These are phyloP conservation scores for Cydia strobilella DNA, from an alignment of 1,140 invertebrate genomes.

Conservation along the genomic window DNA sequence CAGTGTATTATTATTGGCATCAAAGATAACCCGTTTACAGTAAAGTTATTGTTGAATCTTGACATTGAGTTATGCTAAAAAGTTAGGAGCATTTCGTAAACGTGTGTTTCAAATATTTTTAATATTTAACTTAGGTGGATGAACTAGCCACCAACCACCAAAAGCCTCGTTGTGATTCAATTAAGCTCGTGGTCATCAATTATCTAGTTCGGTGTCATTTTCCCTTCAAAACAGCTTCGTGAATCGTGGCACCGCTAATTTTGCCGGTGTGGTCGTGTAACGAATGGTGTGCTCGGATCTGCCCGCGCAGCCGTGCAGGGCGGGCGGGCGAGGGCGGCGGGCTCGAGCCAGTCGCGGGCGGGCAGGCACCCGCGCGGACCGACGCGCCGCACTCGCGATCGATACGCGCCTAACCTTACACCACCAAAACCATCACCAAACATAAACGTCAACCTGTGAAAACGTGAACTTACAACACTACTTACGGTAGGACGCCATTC, in stretches of 20 bases:
- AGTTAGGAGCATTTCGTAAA: background rate
- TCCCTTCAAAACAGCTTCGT: slow-evolving; percentile 5
- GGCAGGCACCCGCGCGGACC: slow-evolving; percentile 57
- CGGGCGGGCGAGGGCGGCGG: slow-evolving; percentile 38
- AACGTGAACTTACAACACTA: slow-evolving; percentile 17
- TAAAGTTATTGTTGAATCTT: background rate
- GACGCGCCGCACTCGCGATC: slow-evolving; percentile 45
- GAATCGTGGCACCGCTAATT: slow-evolving; percentile 6
- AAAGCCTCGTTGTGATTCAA: background rate
- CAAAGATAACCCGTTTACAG: background rate
- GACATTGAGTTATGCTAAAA: background rate
- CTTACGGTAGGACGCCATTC: slow-evolving; percentile 39
- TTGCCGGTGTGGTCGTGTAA: slow-evolving; percentile 12
- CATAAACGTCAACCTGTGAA: slow-evolving; percentile 45
- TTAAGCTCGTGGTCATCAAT: slow-evolving; percentile 11
- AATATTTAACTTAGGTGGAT: background rate
- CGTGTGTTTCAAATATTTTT: background rate
- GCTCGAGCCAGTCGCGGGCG: slow-evolving; percentile 39
- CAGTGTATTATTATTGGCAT: background rate
- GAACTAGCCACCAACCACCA: background rate
- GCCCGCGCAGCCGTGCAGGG: slow-evolving; percentile 61
- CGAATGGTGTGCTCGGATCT: slow-evolving; percentile 40
- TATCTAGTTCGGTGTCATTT: slow-evolving; percentile 9
- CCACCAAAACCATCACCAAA: slow-evolving; percentile 50
- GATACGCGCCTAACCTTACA: slow-evolving; percentile 41